Base-by-base conservation (phyloP, 2,797 vertebrate species). In the Hydrolagus colliei region DNA sequence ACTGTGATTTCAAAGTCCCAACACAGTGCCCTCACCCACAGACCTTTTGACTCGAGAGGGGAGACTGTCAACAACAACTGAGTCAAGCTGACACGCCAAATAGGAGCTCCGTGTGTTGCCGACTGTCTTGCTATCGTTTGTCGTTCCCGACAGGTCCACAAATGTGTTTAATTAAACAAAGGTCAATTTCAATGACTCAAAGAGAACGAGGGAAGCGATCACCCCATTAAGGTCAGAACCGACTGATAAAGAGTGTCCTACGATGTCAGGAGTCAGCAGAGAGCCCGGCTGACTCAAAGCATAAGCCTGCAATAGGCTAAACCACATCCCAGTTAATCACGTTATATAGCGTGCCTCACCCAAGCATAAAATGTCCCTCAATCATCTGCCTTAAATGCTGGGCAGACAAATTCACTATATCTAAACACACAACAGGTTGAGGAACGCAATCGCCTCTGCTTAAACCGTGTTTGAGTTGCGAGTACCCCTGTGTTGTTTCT, bases 401-500 rank as follows among this genome's bases (percentile, higher is more conserved):
- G 68, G 65, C 78, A 65, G 14, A 65, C 63, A 32, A 80, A 27
- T 63, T n/a, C 14, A 18, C 41, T 11, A 7, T 18, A 71, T 52
- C 32, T 35, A 67, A 32, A 84, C 35, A 35, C 62, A 84, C 65
- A 35, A 63, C 18, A n/a, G n/a, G 65, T 84, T 84, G 63, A 67
- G 71, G 65, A 71, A 32, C 71, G 32, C n/a, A 35, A 84, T 41
- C 65, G 52, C 27, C 68, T 82, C 68, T 68, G 79, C 71, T 63
- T 84, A 71, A 82, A 67, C 9, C 71, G 71, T 84, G 79, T 84
- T 84, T 84, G 41, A 12, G 79, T 84, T 35, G 41, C 41, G 27
- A 80, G 62, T 80, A 65, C 68, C 22, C 62, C 41, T 68, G 68
- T 80, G 27, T 84, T 68, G 65, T 65, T 80, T 63, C 41, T 52